These are phyloP conservation scores for Struthio camelus DNA, from an alignment of 2,113 vertebrate species.

Conservation along the genomic window DNA sequence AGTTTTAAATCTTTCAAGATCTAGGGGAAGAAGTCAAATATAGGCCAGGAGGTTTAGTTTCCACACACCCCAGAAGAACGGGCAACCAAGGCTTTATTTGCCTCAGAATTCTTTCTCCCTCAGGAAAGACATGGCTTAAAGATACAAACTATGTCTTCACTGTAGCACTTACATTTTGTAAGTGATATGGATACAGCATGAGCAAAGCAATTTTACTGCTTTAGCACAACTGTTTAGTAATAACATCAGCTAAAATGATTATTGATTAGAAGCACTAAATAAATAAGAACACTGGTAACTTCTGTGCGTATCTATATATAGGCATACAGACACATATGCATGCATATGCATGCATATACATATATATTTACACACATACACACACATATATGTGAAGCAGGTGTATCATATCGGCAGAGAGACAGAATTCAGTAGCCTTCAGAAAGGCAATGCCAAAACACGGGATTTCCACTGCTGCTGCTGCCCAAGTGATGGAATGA, in stretches of 20 bases:
- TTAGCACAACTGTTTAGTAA: not conserved
- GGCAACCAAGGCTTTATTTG: not conserved
- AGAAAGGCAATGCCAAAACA: not conserved
- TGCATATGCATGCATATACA: not conserved
- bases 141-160: not conserved
- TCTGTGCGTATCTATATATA: not conserved
- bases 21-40: not conserved
- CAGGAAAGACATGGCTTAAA: not conserved
- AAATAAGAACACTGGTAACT: not conserved
- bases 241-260: not conserved
- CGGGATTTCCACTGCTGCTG: not conserved
- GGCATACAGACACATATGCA: not conserved
- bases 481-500: not conserved
- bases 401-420: not conserved
- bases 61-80: not conserved
- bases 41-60: not conserved
- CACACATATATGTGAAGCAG: not conserved
- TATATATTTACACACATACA: not conserved
- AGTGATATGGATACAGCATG: not conserved
- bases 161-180: not conserved
- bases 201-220: not conserved
- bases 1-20: not conserved
- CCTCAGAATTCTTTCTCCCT: not conserved
- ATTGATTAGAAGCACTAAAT: not conserved
- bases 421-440: not conserved